Base-by-base conservation (phyloP, 2,113 vertebrate species). In the Bostrychus sinensis region DNA sequence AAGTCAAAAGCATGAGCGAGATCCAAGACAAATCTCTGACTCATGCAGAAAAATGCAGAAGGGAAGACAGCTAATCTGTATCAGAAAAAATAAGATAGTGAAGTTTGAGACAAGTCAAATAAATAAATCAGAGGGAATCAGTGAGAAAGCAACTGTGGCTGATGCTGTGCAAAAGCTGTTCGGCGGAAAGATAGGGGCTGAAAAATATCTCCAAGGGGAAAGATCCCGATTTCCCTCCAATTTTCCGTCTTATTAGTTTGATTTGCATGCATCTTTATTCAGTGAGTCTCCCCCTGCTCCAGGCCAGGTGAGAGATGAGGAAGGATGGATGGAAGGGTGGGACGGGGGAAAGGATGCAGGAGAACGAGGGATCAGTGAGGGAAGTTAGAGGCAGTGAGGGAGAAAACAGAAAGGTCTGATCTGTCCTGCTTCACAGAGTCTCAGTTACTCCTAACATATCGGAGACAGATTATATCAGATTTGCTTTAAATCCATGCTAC, bases 241-340 rank as follows among this genome's bases (percentile, higher is more conserved):
- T 88, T 73, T 82, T 56, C 65, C 63, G 2, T 77, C 74, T 57
- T 59, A 66, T 89, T 88, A 70, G 68, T 59, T 61, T 77, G 58
- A 77, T 86, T 78, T 77, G 70, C 62, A 75, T 86, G 66, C 70
- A 66, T 83, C 62, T 82, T 78, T 59, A 78, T 83, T 74, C 56
- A 78, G 57, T 37, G 17, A 65, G 54, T 53, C 73, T 50, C 36
- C 50, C 20, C 30, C 28, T 37, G 70, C 70, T 76, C 17, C 14
- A 39, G 68, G 75, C 57, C 70, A 72, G 51, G 56, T 70, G 61
- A 53, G 36, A 72, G 65, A 72, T 60, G 60, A 5, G 54, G 75
- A 42, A 67, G 17, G 55, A 66, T 41, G 32, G 50, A 17, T 8
- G 36, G 41, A 23, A 10, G 12, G 43, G 20, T 16, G 37, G 37